These are phyloP conservation scores for Homalodisca vitripennis DNA, from an alignment of 1,140 invertebrate species.

Conservation along the genomic window DNA sequence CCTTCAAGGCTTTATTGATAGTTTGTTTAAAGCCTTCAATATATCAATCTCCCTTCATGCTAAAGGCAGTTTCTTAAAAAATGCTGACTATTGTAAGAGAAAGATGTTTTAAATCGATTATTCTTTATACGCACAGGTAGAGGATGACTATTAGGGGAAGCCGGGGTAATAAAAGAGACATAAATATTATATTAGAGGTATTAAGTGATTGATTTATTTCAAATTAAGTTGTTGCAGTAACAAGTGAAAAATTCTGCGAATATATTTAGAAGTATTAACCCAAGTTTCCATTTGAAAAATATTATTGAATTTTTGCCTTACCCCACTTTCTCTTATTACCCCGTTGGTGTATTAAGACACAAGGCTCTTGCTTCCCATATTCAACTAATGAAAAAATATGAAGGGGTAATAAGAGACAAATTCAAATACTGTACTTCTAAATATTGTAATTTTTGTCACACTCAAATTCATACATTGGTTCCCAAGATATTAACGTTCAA, in stretches of 20 bases:
- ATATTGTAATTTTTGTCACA: background rate
- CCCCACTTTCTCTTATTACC: too few species aligned
- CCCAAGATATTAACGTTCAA: background rate
- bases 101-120: too few species aligned
- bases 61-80: too few species aligned
- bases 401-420: background rate
- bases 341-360: too few species aligned
- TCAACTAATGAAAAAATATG: background rate
- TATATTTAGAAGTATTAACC: constrained; percentile 3
- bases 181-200: background rate
- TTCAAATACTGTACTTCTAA: background rate
- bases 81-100: too few species aligned
- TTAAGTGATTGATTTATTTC: background rate
- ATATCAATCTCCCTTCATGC: too few species aligned
- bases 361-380: background rate
- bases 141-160: too few species aligned
- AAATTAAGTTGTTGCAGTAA: background rate
- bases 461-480: background rate
- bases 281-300: constrained; percentile 8
- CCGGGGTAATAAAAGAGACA: too few species aligned
- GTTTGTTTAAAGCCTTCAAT: too few species aligned
- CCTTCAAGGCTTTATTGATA: too few species aligned
- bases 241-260: background rate
- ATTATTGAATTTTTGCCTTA: too few species aligned
- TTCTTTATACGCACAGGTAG: too few species aligned